Evolutionary conservation across 2,888 invertebrate genomes (phyloP).

Genomic region (Drosophila testacea): DNA sequence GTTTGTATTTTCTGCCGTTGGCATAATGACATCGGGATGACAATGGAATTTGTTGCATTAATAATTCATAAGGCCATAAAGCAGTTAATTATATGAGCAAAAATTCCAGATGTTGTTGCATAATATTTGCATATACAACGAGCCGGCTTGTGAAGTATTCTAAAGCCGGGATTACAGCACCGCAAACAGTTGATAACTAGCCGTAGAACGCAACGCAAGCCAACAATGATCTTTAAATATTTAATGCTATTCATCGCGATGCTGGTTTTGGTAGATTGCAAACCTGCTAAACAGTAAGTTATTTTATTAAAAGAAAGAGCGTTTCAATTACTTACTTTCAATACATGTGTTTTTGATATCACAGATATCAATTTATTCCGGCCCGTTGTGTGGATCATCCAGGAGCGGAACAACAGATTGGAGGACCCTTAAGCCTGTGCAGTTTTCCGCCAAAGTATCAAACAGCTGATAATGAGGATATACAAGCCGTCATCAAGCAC

Average conservation of each 20-base stretch:
- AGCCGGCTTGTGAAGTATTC: constrained; percentile 25
- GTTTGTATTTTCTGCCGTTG: constrained; percentile 5
- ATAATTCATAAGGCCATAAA: constrained; percentile 48
- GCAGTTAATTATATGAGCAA: constrained; percentile 42
- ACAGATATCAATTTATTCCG: constrained; percentile 63
- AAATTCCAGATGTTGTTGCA: constrained; percentile 48
- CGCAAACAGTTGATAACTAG: constrained; percentile 31
- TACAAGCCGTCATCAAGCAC: constrained; percentile 64
- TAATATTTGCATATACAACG: constrained; percentile 52
- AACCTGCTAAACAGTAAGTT: constrained; percentile 45
- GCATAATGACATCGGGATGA: constrained; percentile 30
- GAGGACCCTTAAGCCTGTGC: constrained; percentile 60
- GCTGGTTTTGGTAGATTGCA: constrained; percentile 11
- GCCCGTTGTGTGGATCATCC: constrained; percentile 59
- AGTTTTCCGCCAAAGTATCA: constrained; percentile 61
- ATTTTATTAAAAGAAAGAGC: not conserved
- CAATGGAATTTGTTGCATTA: constrained; percentile 46
- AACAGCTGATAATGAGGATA: constrained; percentile 51
- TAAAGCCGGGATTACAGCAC: constrained; percentile 23
- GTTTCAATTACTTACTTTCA: not conserved
- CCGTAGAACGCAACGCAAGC: constrained; percentile 27
- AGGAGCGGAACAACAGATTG: constrained; percentile 49
- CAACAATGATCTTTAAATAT: constrained; percentile 38
- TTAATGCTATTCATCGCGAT: constrained; percentile 14
- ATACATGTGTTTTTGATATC: not conserved